phyloP scores from a whole-genome alignment of 2,888 invertebrate species.

The Nymphalis urticae region DNA sequence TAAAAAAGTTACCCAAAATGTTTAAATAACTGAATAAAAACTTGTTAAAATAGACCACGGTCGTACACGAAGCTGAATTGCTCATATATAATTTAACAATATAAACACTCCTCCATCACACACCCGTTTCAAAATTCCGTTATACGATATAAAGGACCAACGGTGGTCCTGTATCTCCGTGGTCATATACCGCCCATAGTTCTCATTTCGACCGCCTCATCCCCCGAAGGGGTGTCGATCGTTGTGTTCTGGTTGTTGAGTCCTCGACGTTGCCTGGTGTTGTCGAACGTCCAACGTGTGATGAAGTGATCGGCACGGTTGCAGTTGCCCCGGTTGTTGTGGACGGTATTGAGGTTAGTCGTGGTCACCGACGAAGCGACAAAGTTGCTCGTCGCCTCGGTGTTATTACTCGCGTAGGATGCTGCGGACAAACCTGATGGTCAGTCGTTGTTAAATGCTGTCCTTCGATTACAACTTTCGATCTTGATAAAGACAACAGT shows the following conservation, averaged over 20 bases:
- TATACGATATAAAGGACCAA: constrained; percentile 4
- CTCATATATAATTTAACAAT: constrained; percentile 5
- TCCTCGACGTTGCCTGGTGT: constrained; percentile 45
- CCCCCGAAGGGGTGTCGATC: background rate
- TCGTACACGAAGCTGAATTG: constrained; percentile 8
- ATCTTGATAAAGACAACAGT: too few relatives aligned
- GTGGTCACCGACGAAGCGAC: background rate
- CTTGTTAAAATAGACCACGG: background rate
- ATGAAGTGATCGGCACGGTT: constrained; percentile 46
- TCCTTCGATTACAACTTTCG: background rate
- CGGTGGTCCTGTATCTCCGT: background rate
- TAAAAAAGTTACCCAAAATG: too few relatives aligned
- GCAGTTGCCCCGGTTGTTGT: constrained; percentile 32
- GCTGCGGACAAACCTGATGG: constrained; percentile 46
- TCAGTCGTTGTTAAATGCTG: constrained; percentile 17
- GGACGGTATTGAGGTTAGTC: constrained; percentile 19
- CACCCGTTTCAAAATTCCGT: constrained; percentile 16
- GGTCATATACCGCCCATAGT: background rate
- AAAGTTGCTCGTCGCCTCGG: constrained; percentile 45
- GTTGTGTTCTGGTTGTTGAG: constrained; percentile 13
- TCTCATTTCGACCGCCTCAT: constrained; percentile 32
- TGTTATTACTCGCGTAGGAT: constrained; percentile 48
- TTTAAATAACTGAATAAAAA: background rate
- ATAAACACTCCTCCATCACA: constrained; percentile 14
- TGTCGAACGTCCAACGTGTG: constrained; percentile 59